Evolutionary conservation across 1,140 invertebrate genomes (phyloP), one percentile per base, ranked within the genome.

Genomic region (Papilio polytes): DNA sequence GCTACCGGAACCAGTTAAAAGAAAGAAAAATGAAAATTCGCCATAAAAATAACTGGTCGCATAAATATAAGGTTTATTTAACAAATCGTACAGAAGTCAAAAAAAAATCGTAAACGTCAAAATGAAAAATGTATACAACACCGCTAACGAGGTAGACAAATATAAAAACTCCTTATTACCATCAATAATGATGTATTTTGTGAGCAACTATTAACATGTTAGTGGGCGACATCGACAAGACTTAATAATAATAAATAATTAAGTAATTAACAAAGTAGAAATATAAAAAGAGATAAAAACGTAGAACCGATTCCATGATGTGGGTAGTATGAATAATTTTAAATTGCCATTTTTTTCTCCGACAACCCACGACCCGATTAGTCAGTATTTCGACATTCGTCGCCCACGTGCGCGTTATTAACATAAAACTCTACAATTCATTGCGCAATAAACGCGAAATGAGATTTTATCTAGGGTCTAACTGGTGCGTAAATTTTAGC

Each of bases 311-410:
- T 89, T 87, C 86, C 86, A 86, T 66, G 81, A 85, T 90, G 92
- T 94, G 91, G 92, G 92, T 85, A 92, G 92, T 85, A 88, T 93
- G 88, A 88, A 94, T 94, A 94, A 94, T 94, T 92, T 92, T 87
- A 94, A 94, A 94, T 94, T 93, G 91, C 91, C 90, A 92, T 93
- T 93, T 94, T 88, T 90, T 74, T 89, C 84, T 80, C 85, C 82
- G 87, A 82, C 92, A 85, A 85, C 92, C 92, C 92, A 94, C 92
- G 87, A 82, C 82, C 85, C 80, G 91, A 90, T 94, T 94, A 94
- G 92, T 94, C 92, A 94, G 91, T 91, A 88, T 92, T 93, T 92
- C 92, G 91, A 92, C 92, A 94, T 92, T 88, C 88, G 59, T 87
- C 84, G 86, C 91, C 91, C 87, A 91, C 91, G 83, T 84, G 86